A percentile compares a stretch with the other conserved stretches of the same genome.
Evolutionary conservation across 1,140 invertebrate genomes (phyloP).

Genomic region (Liolophura sinensis): DNA sequence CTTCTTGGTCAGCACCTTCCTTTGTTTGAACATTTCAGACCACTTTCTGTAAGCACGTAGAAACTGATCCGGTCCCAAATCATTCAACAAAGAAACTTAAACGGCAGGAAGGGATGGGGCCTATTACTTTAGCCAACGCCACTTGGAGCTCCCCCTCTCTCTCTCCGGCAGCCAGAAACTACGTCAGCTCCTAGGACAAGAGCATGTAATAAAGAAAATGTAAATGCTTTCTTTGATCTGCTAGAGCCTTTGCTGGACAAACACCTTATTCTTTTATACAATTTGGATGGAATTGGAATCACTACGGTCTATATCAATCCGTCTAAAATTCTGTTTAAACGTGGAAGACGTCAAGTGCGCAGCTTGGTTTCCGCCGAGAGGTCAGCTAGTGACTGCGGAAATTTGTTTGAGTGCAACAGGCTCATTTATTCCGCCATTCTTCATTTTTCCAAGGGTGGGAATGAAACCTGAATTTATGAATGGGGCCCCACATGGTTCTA

Average conservation of each 20-base stretch:
- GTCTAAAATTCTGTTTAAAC: slow-evolving; percentile 55
- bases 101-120: slow-evolving; percentile 59
- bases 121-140: not conserved
- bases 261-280: slow-evolving; percentile 52
- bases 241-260: slow-evolving; percentile 21
- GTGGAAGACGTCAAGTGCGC: slow-evolving; percentile 57
- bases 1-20: too few relatives aligned
- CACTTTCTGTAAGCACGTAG: too few relatives aligned
- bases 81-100: too few relatives aligned
- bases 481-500: too few relatives aligned
- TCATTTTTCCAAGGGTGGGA: too few relatives aligned
- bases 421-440: too few relatives aligned
- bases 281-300: slow-evolving; percentile 62
- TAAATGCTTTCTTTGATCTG: slow-evolving; percentile 28
- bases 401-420: slow-evolving; percentile 29
- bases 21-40: too few relatives aligned
- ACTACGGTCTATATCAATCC: slow-evolving; percentile 59
- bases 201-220: slow-evolving; percentile 60
- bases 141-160: slow-evolving; percentile 53
- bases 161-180: slow-evolving; percentile 52
- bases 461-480: too few relatives aligned
- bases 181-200: slow-evolving; percentile 59
- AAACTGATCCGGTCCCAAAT: too few relatives aligned
- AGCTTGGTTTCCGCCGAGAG: slow-evolving; percentile 55
- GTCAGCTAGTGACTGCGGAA: slow-evolving; percentile 40